Evolutionary conservation across 2,113 vertebrate species (phyloP).

Genomic region (Eudyptes chrysolophus): DNA sequence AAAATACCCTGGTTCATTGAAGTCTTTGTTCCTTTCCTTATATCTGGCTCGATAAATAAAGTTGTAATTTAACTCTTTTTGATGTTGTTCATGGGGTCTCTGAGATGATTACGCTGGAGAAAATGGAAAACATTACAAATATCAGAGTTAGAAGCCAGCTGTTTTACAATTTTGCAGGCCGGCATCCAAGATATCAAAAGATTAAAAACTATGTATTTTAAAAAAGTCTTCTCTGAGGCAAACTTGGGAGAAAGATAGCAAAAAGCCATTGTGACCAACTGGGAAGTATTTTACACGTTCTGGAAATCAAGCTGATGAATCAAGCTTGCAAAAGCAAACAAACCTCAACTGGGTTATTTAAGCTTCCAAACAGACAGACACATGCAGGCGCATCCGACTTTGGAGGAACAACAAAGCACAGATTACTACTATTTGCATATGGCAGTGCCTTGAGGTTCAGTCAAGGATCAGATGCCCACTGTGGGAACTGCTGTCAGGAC

Average conservation of each 20-base stretch:
- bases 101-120: background rate
- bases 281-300: background rate
- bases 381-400: background rate
- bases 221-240: background rate
- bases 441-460: constrained; percentile 39
- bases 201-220: background rate
- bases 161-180: background rate
- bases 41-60: background rate
- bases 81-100: background rate
- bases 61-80: background rate
- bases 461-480: constrained; percentile 41
- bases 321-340: constrained; percentile 23
- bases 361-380: constrained; percentile 32
- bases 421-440: constrained; percentile 58
- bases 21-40: background rate
- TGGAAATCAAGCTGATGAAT: constrained; percentile 13
- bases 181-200: background rate
- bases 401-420: constrained; percentile 57
- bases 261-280: background rate
- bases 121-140: background rate
- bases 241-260: background rate
- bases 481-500: constrained; percentile 51
- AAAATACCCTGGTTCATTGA: background rate
- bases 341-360: constrained; percentile 17
- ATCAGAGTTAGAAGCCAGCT: background rate